Base-by-base conservation (phyloP, 2,797 vertebrate species). In the Channallabes apus region DNA sequence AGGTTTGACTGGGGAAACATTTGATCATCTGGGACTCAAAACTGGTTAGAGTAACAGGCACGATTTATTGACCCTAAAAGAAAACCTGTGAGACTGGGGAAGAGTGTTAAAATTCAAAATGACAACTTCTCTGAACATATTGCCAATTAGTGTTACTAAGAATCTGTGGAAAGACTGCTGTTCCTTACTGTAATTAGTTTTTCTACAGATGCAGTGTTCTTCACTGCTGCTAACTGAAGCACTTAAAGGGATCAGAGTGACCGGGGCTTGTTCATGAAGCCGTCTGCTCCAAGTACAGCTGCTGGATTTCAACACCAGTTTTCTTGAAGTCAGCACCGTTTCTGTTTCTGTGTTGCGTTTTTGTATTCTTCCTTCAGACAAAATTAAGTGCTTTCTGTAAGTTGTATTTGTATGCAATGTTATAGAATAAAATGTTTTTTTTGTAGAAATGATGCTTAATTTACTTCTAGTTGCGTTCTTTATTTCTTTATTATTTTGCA, bases 371-470 rank as follows among this genome's bases (percentile, higher is more conserved):
- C 59, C 12, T 89, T 75, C 90, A 72, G 78, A 88, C 88, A 87
- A 90, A 84, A 84, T 90, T 86, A 72, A 90, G 54, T 29, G 65
- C 88, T 88, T 78, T 84, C 81, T 59, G 67, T 68, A 71, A 88
- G 54, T 77, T 61, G 82, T 89, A 84, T 93, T 94, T 94, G 91
- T 95, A 93, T 89, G 68, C 89, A 91, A 89, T 87, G 54, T 92
- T 86, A 94, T 94, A 93, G 94, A 95, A 91, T 88, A 84, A 71
- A 88, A 72, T 41, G 15, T 86, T 86, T 91, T 95, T 95, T 95
- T 78, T 17, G 35, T 87, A 27, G 71, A 64, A 72, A 46, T 11
- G 32, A 7, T 68, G 54, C 58, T 20, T 85, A n/a, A 58, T 69
- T 80, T 6, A 24, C 14, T 24, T 17, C 18, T 24, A 35, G 61